Conservation (phyloP, 2,888 invertebrate genomes). For the Hyalella azteca region DNA sequence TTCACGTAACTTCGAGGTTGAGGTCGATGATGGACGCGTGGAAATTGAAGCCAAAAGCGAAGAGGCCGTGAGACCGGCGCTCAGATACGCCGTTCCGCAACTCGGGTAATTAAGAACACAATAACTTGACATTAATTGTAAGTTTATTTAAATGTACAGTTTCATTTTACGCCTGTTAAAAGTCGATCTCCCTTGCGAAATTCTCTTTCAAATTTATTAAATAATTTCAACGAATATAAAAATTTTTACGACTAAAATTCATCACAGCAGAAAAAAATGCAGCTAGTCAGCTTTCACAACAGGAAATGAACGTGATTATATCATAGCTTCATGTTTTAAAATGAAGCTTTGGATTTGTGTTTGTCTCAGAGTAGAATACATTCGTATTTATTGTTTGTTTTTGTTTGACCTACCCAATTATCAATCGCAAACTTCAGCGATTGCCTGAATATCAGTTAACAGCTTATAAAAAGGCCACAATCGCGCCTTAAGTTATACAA, state of each 20-base stretch:
- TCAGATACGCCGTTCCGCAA: constrained; percentile 18
- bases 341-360: constrained; percentile 2
- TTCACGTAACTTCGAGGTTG: constrained; percentile 17
- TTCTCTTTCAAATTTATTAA: no score
- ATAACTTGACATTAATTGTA: background rate
- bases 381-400: background rate
- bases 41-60: constrained; percentile 12
- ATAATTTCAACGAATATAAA: no score
- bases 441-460: no score
- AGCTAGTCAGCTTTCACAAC: constrained; percentile 10
- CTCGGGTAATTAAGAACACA: constrained; percentile 7
- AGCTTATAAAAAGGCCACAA: no score
- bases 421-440: no score
- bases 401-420: background rate
- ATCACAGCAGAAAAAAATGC: background rate
- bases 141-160: constrained; percentile 35
- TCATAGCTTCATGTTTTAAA: background rate
- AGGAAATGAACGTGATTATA: background rate
- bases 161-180: constrained; percentile 8
- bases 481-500: no score
- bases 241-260: background rate
- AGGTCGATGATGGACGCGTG: constrained; percentile 14
- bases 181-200: no score
- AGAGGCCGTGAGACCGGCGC: constrained; percentile 12
- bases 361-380: constrained; percentile 3